Base-by-base conservation (phyloP, 2,888 invertebrate genomes). In the Caenorhabditis angaria region DNA sequence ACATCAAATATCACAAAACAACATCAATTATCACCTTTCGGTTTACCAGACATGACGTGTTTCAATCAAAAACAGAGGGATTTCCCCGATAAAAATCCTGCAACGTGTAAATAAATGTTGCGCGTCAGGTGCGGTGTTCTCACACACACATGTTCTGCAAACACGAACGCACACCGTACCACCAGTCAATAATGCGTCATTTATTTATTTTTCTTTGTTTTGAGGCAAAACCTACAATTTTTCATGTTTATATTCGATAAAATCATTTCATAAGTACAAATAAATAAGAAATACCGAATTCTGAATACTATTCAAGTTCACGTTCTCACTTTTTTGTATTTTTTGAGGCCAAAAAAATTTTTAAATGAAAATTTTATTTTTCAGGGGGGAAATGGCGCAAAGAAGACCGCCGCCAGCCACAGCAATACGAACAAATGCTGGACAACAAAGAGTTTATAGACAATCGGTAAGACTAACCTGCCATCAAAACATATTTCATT, bases 371-470 rank as follows among this genome's bases (percentile, higher is more conserved):
- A n/a, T n/a, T n/a, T n/a, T 41, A 41, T 10, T 41, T 18, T 12
- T 3, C 10, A 41, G 22, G 50, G 50, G 24, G 8, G 22, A 50
- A 54, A 68, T 68, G 72, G 72, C 68, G 6, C 68, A 72, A 61
- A 64, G 72, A 61, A 61, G 72, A 32, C 64, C 64, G 14, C 29
- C 50, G 18, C 20, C 22, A n/a, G 57, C 56, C 18, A 60, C 65
- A 54, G 65, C 65, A 6, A 18, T 41, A 3, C 10, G 41, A 41
- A 41, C 41, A 12, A 41, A 41, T 41, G 41, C 41, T n/a, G n/a
- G n/a, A 24, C 72, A 72, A 28, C 72, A 72, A 55, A 54, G 65
- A 62, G 72, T 68, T 32, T 65, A 72, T 59, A 25, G 72, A 27
- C 72, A 72, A 48, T 72, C 72, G 55, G 72, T 72, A 10, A 54